Base-by-base conservation (phyloP, 2,113 vertebrate genomes). In the Herpailurus yagouaroundi region DNA sequence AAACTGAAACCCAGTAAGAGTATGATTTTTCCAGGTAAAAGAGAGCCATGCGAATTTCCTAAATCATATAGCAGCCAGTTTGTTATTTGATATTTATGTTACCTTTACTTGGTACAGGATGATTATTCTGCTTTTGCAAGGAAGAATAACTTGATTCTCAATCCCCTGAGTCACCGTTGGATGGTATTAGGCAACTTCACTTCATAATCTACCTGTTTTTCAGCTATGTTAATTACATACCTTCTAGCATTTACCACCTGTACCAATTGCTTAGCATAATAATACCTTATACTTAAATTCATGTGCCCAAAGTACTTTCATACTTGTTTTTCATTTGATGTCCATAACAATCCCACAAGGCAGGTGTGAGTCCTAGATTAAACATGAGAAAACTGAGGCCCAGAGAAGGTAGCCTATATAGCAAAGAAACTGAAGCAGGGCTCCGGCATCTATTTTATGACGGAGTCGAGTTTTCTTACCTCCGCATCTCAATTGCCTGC, bases 221-320 rank as follows among this genome's bases (percentile, higher is more conserved):
- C 52, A 91, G 68, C 69, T 97, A 90, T 85, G 76, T 88, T 97
- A 98, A 95, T 94, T 98, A 96, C 68, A 86, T 71, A 97, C 60
- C 66, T 77, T 92, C 92, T 86, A 96, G 31, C 57, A 88, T 73
- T 95, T 83, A 93, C 86, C 89, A 97, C 92, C 95, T 97, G 79
- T 87, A 96, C 64, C 94, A 96, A 82, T 85, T 41, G n/a, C 57
- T 97, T 96, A 76, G 88, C 85, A 74, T 96, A 95, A 93, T 93
- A 85, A 96, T 83, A 96, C 73, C 83, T 95, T 90, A 94, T 41
- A 76, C 64, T 91, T 91, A 94, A 85, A 87, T 94, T 66, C 60
- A n/a, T 96, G 16, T 57, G 64, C 45, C 48, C 69, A 82, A 88
- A 97, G 52, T 85, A 77, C 80, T 74, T 92, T 97, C 92, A 76